Evolutionary conservation across 2,797 vertebrate species (phyloP), one percentile per base, ranked within the genome.

Genomic region (Nyctalus aviator): DNA sequence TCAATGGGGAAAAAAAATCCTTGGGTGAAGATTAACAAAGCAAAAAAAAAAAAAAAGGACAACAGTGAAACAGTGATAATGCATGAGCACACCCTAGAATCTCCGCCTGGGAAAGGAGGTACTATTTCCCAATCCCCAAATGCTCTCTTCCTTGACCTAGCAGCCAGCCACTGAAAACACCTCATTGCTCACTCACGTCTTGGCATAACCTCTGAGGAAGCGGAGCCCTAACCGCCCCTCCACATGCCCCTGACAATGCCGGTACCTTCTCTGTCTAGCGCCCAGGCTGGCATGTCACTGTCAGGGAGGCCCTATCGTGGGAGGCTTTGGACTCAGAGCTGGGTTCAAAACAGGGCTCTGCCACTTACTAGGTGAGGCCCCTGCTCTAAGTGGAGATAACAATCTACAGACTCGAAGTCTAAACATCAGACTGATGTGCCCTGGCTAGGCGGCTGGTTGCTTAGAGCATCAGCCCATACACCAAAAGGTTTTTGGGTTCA

Each of bases 181-280:
- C 41, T 87, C 57, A 44, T 77, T 90, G 69, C 73, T 93, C 73
- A 41, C 46, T 94, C 73, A 23, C 27, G 23, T 76, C 86, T 96
- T 72, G 32, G 44, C 41, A 18, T 73, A 78, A 75, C 53, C 57
- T 46, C 88, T 84, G 76, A 62, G 62, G 88, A 83, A 84, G 82
- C 81, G 88, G 82, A 83, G 73, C 76, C 78, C 79, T n/a, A 10
- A 30, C 25, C 14, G 68, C 72, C 53, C 88, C 25, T 44, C 75
- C 48, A 11, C 46, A 27, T 27, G 35, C 59, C 55, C 73, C 73
- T 89, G 71, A 90, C 50, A 68, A 66, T 53, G 82, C 17, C 59
- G 90, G 82, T 48, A 75, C 57, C 84, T 72, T 91, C 62, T 87
- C 66, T 53, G 23, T 59, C 11, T 41, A 62, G 81, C 35, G 86